phyloP scores from a whole-genome alignment of 2,888 invertebrate genomes.

The Leptinotarsa peninsularis region DNA sequence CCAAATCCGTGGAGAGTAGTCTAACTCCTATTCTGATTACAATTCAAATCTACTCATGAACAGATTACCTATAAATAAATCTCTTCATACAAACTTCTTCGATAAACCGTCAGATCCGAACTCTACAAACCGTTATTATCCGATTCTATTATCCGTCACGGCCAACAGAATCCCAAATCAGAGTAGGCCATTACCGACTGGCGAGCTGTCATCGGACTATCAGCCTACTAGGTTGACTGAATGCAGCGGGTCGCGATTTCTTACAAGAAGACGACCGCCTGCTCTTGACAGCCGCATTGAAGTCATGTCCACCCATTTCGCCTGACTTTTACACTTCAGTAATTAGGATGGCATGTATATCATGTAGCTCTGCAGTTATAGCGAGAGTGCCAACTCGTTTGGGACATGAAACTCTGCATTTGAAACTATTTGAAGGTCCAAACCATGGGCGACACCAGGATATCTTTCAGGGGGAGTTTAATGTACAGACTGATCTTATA shows the following conservation, averaged over 20 bases:
- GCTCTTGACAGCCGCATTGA: conserved; percentile 62
- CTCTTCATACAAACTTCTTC: not conserved
- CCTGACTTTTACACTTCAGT: conserved; percentile 55
- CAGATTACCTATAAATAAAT: not conserved
- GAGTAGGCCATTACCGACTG: conserved; percentile 50
- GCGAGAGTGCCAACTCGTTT: conserved; percentile 28
- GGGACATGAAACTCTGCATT: conserved; percentile 17
- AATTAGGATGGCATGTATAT: conserved; percentile 58
- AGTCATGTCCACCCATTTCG: conserved; percentile 58
- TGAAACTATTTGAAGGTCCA: not conserved
- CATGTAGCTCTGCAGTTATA: conserved; percentile 37
- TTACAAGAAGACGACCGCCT: conserved; percentile 57
- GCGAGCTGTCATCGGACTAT: conserved; percentile 46
- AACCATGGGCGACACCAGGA: not conserved
- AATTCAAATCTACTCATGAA: not conserved
- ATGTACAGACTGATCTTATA: not conserved
- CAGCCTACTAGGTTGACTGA: conserved; percentile 57
- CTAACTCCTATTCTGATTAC: not conserved
- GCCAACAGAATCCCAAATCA: conserved; percentile 22
- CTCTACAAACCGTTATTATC: conserved; percentile 20
- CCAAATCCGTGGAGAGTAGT: no score
- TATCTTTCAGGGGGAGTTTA: not conserved
- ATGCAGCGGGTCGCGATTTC: conserved; percentile 63
- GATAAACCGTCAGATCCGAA: not conserved
- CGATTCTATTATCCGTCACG: conserved; percentile 34